These are phyloP conservation scores for Ictidomys tridecemlineatus DNA, from an alignment of 2,113 vertebrate species.

Conservation along the genomic window DNA sequence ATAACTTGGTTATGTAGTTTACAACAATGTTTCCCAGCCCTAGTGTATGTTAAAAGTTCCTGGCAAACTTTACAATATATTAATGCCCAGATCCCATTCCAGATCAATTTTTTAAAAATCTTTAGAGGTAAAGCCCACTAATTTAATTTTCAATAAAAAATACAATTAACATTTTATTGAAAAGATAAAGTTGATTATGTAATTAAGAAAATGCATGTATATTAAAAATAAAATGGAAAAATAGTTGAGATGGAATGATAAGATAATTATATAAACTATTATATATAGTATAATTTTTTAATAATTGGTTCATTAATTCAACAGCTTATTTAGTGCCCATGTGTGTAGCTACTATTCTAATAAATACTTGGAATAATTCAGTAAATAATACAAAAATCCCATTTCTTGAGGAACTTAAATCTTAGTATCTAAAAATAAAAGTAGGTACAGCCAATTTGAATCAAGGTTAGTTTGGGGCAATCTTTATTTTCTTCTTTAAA, in stretches of 20 bases:
- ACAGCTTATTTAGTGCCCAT: neutral
- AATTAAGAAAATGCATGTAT: neutral
- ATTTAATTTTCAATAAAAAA: conserved; percentile 29
- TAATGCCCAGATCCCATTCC: neutral
- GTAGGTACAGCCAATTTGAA: neutral
- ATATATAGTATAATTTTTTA: neutral
- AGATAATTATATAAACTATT: neutral
- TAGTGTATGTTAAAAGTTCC: neutral
- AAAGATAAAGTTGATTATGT: conserved; percentile 16
- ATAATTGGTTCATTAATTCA: conserved; percentile 27
- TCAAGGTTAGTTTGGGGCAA: conserved; percentile 8
- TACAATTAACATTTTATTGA: conserved; percentile 32
- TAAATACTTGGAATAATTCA: conserved; percentile 27
- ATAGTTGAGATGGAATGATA: neutral
- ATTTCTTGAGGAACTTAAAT: neutral
- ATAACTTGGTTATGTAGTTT: neutral
- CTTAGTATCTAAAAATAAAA: conserved; percentile 37
- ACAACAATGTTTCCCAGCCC: neutral
- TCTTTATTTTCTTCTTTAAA: conserved; percentile 54
- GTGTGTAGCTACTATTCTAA: neutral
- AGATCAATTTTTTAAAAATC: neutral
- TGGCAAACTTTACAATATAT: neutral
- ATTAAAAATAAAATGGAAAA: conserved; percentile 25
- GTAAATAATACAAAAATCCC: conserved; percentile 34
- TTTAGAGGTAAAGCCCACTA: neutral